phyloP scores from a whole-genome alignment of 2,113 vertebrate species.

The Pimephales promelas region DNA sequence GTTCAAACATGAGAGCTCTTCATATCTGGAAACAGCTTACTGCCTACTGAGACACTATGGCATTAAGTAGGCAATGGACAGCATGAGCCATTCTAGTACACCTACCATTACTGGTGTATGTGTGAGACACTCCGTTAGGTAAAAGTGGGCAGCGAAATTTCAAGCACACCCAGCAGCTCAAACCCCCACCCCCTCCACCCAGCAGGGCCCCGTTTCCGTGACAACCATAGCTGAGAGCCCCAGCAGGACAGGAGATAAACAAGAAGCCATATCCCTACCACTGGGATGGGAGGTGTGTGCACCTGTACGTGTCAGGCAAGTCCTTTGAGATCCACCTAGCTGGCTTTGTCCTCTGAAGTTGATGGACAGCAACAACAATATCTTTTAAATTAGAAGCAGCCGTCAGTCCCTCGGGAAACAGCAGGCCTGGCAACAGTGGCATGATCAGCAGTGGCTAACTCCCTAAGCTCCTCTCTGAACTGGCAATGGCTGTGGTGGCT shows the following conservation, averaged over 20 bases:
- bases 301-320: conserved; percentile 41
- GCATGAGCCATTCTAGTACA: conserved; percentile 3
- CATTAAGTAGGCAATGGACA: conserved; percentile 11
- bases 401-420: conserved; percentile 62
- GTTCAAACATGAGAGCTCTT: conserved; percentile 34
- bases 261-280: conserved; percentile 59
- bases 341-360: conserved; percentile 47
- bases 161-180: conserved; percentile 24
- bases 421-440: conserved; percentile 62
- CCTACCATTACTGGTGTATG: conserved; percentile 19
- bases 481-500: not conserved
- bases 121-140: conserved; percentile 37
- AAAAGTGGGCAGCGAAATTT: conserved; percentile 29
- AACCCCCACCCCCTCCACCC: not conserved
- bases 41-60: conserved; percentile 26
- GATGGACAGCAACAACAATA: conserved; percentile 48
- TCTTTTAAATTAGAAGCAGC: conserved; percentile 12
- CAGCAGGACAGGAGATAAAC: conserved; percentile 67
- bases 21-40: conserved; percentile 25
- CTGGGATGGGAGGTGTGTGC: conserved; percentile 40
- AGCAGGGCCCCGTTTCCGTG: conserved; percentile 63
- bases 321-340: conserved; percentile 51
- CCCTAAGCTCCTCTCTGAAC: conserved; percentile 40
- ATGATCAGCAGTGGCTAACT: conserved; percentile 63
- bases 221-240: conserved; percentile 58